Evolutionary conservation across 2,888 invertebrate species (phyloP), one percentile per base, ranked within the genome.

Genomic region (Hypselothyrea guttata): DNA sequence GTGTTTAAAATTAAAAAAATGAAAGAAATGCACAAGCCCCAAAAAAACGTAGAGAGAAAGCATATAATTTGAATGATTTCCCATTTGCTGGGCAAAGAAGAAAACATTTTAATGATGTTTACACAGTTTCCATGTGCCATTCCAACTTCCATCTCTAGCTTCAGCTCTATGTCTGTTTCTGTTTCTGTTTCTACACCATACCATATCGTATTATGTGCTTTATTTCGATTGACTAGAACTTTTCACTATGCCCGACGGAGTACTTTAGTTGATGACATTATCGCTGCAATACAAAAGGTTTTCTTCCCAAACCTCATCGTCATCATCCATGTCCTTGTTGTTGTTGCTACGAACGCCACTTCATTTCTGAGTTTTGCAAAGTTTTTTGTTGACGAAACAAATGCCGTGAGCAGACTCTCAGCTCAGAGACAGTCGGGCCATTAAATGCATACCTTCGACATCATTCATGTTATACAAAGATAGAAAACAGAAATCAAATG

Each of bases 211-310:
- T 82, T 74, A 71, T 71, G 64, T 70, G 64, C 76, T 75, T 71
- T 71, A 73, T 73, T 66, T 77, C 77, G 81, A 81, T 81, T 81
- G 76, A 76, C 74, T 81, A 77, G 82, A 77, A 77, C 71, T 77
- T 77, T 77, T 78, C 72, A 70, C 69, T 79, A 83, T 75, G 66
- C 83, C 83, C 77, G 62, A 66, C 63, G 84, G 82, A 81, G 82
- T 84, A 77, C 74, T 84, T 81, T 72, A 73, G 67, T 65, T 81
- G 75, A 81, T 81, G 84, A 81, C 77, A 81, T 84, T 81, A 77
- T 75, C 77, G 74, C 72, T 76, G 63, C 64, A 66, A 64, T 69
- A 78, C 79, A 83, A 79, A 78, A 83, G 67, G 54, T 60, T 70
- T 67, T 62, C n/a, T 2, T 15, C 37, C 37, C 37, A 37, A 35